phyloP scores from a whole-genome alignment of 2,888 invertebrate species.

The Machimus atricapillus region DNA sequence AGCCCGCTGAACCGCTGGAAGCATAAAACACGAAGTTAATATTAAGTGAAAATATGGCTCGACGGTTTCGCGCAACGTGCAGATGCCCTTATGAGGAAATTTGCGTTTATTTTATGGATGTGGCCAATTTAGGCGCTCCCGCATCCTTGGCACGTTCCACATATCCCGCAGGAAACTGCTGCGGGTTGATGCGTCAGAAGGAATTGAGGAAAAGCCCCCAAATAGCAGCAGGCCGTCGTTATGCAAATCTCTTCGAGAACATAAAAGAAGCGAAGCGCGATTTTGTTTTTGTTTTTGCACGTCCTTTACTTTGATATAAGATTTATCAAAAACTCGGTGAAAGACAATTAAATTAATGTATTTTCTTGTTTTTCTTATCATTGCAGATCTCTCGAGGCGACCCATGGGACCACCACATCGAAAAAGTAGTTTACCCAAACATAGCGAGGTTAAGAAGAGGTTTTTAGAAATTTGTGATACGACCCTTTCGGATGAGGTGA shows the following conservation, averaged over 20 bases:
- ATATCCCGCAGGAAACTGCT: not conserved
- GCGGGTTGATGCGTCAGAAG: not conserved
- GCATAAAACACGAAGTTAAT: conserved; percentile 20
- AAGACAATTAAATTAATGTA: not conserved
- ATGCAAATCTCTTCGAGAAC: not conserved
- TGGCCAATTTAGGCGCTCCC: conserved; percentile 9
- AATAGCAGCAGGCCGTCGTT: not conserved
- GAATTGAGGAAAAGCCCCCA: not conserved
- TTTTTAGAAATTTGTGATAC: conserved; percentile 63
- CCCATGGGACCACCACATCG: conserved; percentile 62
- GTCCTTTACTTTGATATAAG: conserved; percentile 1
- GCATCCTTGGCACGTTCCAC: not conserved
- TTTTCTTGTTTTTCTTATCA: not conserved
- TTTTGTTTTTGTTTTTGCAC: not conserved
- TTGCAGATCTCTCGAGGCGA: conserved; percentile 60
- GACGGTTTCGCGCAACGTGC: not conserved
- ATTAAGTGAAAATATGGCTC: conserved; percentile 29
- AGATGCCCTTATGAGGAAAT: not conserved
- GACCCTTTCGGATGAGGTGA: conserved; percentile 62
- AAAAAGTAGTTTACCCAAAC: conserved; percentile 64
- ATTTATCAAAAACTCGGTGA: not conserved
- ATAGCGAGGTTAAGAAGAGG: conserved; percentile 62
- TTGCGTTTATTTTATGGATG: not conserved
- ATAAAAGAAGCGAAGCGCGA: not conserved
- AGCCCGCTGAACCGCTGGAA: not conserved